Base-by-base conservation (phyloP, 2,113 vertebrate genomes). In the Nymphicus hollandicus region DNA sequence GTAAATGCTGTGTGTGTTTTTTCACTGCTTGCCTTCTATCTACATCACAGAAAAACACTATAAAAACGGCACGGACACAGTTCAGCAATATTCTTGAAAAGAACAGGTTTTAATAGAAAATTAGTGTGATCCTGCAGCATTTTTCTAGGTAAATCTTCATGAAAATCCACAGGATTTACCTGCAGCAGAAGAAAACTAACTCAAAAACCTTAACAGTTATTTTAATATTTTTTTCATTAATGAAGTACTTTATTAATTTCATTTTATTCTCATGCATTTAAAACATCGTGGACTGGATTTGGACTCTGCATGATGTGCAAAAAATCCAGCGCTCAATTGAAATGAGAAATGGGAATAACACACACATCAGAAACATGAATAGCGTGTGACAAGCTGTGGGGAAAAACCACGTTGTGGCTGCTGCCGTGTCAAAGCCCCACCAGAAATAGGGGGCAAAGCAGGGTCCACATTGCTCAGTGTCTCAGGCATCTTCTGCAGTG, bases 251-350 rank as follows among this genome's bases (percentile, higher is more conserved):
- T 14, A 2, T 29, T 39, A 39, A 64, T 82, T 86, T 33, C 7
- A 23, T 74, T 79, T 82, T 60, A 46, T 79, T 74, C 46, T 44
- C 31, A 1, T 7, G 37, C 20, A 3, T 17, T 5, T 20, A 43
- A 5, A 53, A 12, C 18, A 9, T 2, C 10, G 0, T 3, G 29
- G 41, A 13, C 3, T 33, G 37, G 17, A 20, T 33, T 28, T 22
- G 31, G 18, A 13, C 52, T 85, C 41, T 8, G 0, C n/a, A 10
- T 1, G 47, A 58, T 2, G 33, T 1, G 2, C 10, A 60, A 22
- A 81, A 91, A 92, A 13, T 4, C n/a, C 1, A 0, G 3, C 0
- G 8, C 2, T 0, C 1, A 1, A 60, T 18, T 35, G 60, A 35
- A 35, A 4, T 19, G 66, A 68, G 79, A 20, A 87, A 66, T 0